Conservation (phyloP, 2,888 invertebrate genomes). For the Rambutsinella grinnellia region DNA sequence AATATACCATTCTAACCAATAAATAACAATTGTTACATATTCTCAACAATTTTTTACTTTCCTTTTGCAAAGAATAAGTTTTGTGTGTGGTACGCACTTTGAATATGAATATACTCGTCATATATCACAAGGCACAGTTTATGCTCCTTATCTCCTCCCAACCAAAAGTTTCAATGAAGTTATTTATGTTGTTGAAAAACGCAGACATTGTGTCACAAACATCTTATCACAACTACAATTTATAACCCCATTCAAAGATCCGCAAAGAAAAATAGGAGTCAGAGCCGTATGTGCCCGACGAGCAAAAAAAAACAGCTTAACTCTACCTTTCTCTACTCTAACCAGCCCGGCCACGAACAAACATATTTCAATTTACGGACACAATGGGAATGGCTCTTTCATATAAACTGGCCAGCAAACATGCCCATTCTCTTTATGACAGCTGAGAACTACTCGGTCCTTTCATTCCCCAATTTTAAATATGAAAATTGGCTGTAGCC, state of each 20-base stretch:
- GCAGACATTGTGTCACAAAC: constrained; percentile 50
- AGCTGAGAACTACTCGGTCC: too few relatives aligned
- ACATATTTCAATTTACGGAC: constrained; percentile 32
- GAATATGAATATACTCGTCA: neutral
- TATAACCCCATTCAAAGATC: constrained; percentile 46
- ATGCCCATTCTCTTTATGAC: too few relatives aligned
- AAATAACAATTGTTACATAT: neutral
- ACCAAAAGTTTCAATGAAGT: constrained; percentile 40
- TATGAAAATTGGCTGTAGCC: too few relatives aligned
- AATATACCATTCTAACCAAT: too few relatives aligned
- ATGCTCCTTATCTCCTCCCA: constrained; percentile 26
- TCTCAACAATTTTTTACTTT: too few relatives aligned
- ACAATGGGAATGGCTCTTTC: too few relatives aligned
- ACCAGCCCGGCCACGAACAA: too few relatives aligned
- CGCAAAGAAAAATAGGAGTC: neutral
- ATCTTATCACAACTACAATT: constrained; percentile 50
- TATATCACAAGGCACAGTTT: neutral
- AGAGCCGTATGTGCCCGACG: neutral
- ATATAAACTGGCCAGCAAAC: too few relatives aligned
- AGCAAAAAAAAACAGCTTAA: constrained; percentile 21
- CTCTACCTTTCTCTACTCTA: too few relatives aligned
- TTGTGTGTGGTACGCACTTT: too few relatives aligned
- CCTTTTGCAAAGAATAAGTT: too few relatives aligned
- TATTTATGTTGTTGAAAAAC: constrained; percentile 41
- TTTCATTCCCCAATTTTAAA: too few relatives aligned